Conservation (phyloP, 2,888 invertebrate species). For the Lutraria lutraria region DNA sequence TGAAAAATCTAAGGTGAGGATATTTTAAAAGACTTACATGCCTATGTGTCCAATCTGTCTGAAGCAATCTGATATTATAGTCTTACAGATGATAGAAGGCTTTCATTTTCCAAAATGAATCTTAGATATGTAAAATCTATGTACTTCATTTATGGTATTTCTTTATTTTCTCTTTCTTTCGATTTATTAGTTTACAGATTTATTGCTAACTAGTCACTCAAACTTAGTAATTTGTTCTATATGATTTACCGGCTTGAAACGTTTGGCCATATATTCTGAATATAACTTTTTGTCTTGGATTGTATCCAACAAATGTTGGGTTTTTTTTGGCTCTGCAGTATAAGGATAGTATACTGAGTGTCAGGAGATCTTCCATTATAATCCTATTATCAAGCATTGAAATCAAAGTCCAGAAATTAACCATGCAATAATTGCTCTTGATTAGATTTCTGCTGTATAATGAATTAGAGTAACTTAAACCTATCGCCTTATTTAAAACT, state of each 20-base stretch:
- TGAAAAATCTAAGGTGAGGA: constrained; percentile 90
- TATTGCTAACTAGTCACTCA: neutral
- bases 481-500: too few relatives aligned
- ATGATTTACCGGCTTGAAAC: neutral
- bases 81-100: too few relatives aligned
- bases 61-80: too few relatives aligned
- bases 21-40: neutral
- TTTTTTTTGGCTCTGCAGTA: neutral
- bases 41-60: neutral
- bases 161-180: too few relatives aligned
- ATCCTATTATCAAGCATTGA: neutral
- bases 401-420: neutral
- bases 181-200: too few relatives aligned
- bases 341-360: neutral
- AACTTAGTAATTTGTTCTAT: neutral
- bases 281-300: neutral
- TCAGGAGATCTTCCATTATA: neutral
- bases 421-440: neutral
- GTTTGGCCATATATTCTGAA: neutral
- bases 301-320: constrained; percentile 9
- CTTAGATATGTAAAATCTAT: too few relatives aligned
- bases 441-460: too few relatives aligned
- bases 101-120: too few relatives aligned
- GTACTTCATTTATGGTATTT: too few relatives aligned
- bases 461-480: too few relatives aligned